Base-by-base conservation (phyloP, 2,113 vertebrate species). In the Sarotherodon lohbergeri region DNA sequence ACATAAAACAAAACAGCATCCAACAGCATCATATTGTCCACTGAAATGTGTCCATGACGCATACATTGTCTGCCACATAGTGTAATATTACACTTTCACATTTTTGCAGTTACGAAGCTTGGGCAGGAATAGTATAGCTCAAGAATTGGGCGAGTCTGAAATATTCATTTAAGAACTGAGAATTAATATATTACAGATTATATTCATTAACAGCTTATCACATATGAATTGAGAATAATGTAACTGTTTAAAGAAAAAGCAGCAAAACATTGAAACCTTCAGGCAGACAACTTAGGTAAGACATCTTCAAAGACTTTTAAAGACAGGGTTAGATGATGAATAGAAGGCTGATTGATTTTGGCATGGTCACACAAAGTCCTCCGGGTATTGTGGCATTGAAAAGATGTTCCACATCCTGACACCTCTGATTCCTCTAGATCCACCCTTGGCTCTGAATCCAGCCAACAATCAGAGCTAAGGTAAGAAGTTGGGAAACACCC, bases 261-360 rank as follows among this genome's bases (percentile, higher is more conserved):
- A 84, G 16, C 57, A 46, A 57, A 82, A 92, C 39, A 66, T 36
- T 46, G 43, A 89, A 61, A 88, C 81, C 80, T 83, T 85, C 79
- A 81, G 81, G 80, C 19, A 82, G 54, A 81, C 43, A 57, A 50
- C 80, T 73, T 27, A 82, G 68, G 80, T 48, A 68, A 39, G 76
- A 61, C 39, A 61, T 86, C 43, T 88, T 76, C 55, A 89, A 88
- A 82, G 85, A 84, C 88, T 59, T 39, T 2, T 48, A 29, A 50
- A 81, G 92, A 90, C 93, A 90, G 88, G 86, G 71, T 90, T 34
- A 88, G 88, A 87, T 93, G 93, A 93, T 92, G 88, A 92, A 93
- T 91, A 81, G 86, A 88, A 89, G 88, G 48, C 66, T 34, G 68
- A 94, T 94, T 94, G 94, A 94, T 95, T 94, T 89, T 94, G 94